Evolutionary conservation across 2,888 invertebrate species (phyloP).

Genomic region (Seira sanloemensis): DNA sequence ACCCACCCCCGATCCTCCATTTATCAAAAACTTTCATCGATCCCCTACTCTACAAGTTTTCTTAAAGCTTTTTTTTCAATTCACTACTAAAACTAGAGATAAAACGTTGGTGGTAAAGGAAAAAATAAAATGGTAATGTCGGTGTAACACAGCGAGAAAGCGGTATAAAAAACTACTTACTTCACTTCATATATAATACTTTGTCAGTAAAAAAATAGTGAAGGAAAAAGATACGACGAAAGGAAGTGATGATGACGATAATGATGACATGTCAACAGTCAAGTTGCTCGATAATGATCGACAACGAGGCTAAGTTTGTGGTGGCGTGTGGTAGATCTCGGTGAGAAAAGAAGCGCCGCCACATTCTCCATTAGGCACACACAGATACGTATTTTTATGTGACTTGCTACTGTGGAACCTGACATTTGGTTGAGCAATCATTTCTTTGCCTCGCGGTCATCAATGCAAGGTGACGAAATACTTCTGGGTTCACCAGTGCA

Average conservation of each 20-base stretch:
- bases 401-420: conserved; percentile 26
- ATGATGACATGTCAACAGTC: background rate
- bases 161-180: background rate
- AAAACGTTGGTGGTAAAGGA: conserved; percentile 21
- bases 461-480: conserved; percentile 8
- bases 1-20: background rate
- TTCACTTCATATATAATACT: conserved; percentile 5
- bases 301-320: too few species aligned
- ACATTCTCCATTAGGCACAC: too few species aligned
- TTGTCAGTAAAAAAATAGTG: background rate
- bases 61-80: background rate
- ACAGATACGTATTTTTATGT: too few species aligned
- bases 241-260: conserved; percentile 20
- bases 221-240: conserved; percentile 3
- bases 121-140: conserved; percentile 14
- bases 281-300: conserved; percentile 23
- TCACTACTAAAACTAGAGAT: background rate
- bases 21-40: conserved; percentile 27
- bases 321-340: background rate
- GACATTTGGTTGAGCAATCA: conserved; percentile 32
- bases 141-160: background rate
- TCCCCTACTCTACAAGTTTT: background rate
- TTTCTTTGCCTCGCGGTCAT: background rate
- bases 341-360: conserved; percentile 22
- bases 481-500: conserved; percentile 3